Evolutionary conservation across 92 coral and sea anemone genomes (phyloP).

Genomic region (Parazoanthus atlanticus): DNA sequence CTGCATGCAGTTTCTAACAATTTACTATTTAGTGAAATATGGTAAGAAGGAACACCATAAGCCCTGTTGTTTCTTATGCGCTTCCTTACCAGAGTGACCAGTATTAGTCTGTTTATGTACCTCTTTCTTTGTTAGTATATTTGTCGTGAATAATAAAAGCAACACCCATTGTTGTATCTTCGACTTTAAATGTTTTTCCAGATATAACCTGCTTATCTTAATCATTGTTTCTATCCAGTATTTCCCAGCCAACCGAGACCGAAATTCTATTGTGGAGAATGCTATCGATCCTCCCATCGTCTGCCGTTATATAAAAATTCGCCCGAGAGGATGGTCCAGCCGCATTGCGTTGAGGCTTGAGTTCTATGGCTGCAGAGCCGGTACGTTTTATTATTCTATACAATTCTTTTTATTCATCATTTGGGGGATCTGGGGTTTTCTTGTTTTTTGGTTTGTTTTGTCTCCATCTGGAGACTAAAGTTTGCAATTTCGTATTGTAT

Average conservation of each 20-base stretch:
- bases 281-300: slow-evolving; percentile 54
- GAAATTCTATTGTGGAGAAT: slow-evolving; percentile 46
- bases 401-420: neutral
- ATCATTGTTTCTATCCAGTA: slow-evolving; percentile 26
- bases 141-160: no score
- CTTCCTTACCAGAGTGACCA: no score
- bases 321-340: slow-evolving; percentile 57
- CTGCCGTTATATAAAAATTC: slow-evolving; percentile 59
- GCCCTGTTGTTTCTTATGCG: no score
- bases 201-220: neutral
- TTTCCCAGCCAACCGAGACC: slow-evolving; percentile 57
- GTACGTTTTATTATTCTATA: slow-evolving; percentile 17
- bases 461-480: no score
- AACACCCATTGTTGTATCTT: neutral
- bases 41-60: no score
- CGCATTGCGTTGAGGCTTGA: slow-evolving; percentile 64
- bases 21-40: no score
- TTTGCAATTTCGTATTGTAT: no score
- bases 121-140: no score
- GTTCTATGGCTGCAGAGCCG: slow-evolving; percentile 64
- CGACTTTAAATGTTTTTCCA: neutral
- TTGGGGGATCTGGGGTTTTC: neutral
- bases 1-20: no score
- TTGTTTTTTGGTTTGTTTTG: neutral
- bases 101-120: no score